Base-by-base conservation (phyloP, 2,113 vertebrate genomes). In the Sylvilagus bachmani region DNA sequence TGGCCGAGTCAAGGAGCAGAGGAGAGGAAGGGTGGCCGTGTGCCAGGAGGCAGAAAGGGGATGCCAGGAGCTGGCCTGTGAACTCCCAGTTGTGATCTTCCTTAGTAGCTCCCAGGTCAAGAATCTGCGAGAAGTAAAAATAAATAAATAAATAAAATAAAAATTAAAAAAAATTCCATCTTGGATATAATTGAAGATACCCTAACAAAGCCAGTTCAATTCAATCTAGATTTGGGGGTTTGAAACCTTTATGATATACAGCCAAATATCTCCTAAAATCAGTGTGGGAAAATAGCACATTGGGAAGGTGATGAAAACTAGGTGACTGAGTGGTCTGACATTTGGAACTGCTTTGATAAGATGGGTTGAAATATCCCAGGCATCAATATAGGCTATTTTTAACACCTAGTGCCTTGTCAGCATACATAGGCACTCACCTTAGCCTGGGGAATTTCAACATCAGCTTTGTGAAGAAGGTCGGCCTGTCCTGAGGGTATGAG, bases 291-390 rank as follows among this genome's bases (percentile, higher is more conserved):
- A 95, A 78, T 5, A 67, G 62, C 27, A 61, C 29, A n/a, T 31
- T 64, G 82, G 67, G 17, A 51, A 87, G 61, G 17, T 13, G 2
- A 49, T 75, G 49, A 33, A 79, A 93, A 74, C 10, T 79, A 85
- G 55, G 64, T 53, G 61, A 31, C 10, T 36, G 58, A 84, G 86
- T 53, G 71, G 21, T 58, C 84, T 97, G 87, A 83, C 64, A 86
- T 93, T 95, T 94, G 87, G 74, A 96, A 94, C 74, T 81, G 69
- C 89, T 93, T 95, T 94, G 71, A 90, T 93, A 88, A 79, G n/a
- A 88, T 36, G 70, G 61, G 73, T 10, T 62, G 58, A 95, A 91
- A 81, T 81, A 71, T 36, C 12, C 31, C 62, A 95, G 82, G 29
- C 58, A 80, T 81, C 86, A 58, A 87, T 93, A 90, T 2, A 83